These are phyloP conservation scores for Ciconia boyciana DNA, from an alignment of 2,113 vertebrate species.

Conservation along the genomic window DNA sequence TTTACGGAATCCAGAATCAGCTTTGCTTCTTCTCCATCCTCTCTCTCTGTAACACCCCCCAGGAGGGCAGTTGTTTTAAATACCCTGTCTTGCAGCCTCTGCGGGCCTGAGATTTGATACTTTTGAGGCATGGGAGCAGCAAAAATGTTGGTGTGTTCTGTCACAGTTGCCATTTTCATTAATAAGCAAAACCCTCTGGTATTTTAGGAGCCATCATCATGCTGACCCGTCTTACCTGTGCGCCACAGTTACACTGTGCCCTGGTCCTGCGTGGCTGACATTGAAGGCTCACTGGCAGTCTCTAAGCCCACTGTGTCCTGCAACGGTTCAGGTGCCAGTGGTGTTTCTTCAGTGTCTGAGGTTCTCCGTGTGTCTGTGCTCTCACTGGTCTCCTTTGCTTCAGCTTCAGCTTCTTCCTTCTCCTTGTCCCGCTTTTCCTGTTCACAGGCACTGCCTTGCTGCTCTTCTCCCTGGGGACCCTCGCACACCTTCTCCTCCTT, in stretches of 20 bases:
- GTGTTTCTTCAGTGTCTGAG: not conserved
- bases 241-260: not conserved
- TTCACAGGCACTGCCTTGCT: not conserved
- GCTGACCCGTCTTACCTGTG: conserved; percentile 43
- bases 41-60: not conserved
- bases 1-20: not conserved
- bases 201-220: not conserved
- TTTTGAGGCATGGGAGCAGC: not conserved
- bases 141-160: not conserved
- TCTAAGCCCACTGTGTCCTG: not conserved
- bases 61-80: not conserved
- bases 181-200: not conserved
- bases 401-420: not conserved
- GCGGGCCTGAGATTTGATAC: not conserved
- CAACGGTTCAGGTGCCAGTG: not conserved
- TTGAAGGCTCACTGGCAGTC: not conserved
- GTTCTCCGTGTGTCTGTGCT: not conserved
- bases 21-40: not conserved
- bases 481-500: not conserved
- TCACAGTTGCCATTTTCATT: not conserved
- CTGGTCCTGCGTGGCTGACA: not conserved
- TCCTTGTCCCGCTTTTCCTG: not conserved
- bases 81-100: not conserved
- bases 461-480: not conserved
- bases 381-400: not conserved